Evolutionary conservation across 30 jellyfish, hydroid and myxozoan genomes (phyloP).

Genomic region (Cassiopea andromeda): DNA sequence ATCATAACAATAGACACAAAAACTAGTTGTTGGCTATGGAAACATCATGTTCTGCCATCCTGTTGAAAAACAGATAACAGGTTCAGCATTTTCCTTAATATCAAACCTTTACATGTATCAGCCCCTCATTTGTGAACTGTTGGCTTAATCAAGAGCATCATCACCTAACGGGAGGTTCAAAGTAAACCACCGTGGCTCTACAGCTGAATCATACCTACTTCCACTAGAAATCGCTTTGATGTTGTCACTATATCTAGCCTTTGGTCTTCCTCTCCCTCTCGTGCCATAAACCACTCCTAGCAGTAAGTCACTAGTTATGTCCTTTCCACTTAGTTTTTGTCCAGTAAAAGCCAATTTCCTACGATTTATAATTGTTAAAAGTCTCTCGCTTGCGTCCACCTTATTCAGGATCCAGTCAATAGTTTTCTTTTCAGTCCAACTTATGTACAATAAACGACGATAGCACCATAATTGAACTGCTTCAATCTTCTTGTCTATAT

Average conservation of each 20-base stretch:
- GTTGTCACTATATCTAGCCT: background rate
- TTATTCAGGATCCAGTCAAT: constrained; percentile 31
- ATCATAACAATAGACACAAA: too few species aligned
- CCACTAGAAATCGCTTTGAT: constrained; percentile 4
- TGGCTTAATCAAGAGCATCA: background rate
- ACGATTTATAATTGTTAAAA: background rate
- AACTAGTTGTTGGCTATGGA: too few species aligned
- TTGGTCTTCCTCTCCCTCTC: background rate
- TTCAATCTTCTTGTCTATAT: background rate
- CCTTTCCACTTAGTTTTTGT: constrained; percentile 24
- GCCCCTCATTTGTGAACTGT: too few species aligned
- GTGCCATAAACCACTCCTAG: constrained; percentile 2
- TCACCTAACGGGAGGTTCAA: constrained; percentile 38
- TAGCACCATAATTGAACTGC: constrained; percentile 33
- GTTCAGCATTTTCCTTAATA: too few species aligned
- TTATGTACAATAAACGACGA: constrained; percentile 20
- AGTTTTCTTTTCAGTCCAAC: constrained; percentile 49
- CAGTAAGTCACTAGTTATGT: constrained; percentile 18
- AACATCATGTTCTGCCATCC: too few species aligned
- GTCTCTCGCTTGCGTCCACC: background rate
- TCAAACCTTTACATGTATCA: too few species aligned
- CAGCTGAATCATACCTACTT: background rate
- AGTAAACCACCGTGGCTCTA: constrained; percentile 24
- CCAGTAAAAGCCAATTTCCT: constrained; percentile 23
- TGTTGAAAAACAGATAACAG: too few species aligned